A percentile compares a stretch with the other conserved stretches of the same genome.
Conservation (phyloP, 2,797 vertebrate species). For the Pagetopsis macropterus region DNA sequence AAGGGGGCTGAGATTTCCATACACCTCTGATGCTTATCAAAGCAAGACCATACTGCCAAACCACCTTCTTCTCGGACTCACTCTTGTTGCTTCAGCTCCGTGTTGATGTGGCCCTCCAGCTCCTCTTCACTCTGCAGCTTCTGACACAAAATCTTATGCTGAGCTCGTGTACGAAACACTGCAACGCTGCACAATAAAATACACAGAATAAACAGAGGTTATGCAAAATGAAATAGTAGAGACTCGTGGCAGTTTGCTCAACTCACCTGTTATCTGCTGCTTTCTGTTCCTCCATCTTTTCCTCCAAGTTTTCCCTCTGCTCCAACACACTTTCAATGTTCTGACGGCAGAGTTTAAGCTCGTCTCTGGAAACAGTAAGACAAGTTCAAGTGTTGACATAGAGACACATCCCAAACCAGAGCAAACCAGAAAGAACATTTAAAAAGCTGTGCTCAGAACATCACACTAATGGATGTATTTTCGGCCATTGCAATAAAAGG, state of each 20-base stretch:
- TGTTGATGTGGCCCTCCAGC: constrained; percentile 71
- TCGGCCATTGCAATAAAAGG: constrained; percentile 16
- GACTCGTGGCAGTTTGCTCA: background rate
- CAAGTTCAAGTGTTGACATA: constrained; percentile 24
- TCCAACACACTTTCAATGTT: constrained; percentile 74
- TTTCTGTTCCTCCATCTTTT: constrained; percentile 76
- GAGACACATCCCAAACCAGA: constrained; percentile 2
- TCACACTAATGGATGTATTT: constrained; percentile 30
- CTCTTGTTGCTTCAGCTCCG: constrained; percentile 77
- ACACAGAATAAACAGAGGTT: background rate
- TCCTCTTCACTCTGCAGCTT: constrained; percentile 84
- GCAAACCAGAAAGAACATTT: constrained; percentile 9
- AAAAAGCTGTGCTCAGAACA: constrained; percentile 18
- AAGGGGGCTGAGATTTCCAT: constrained; percentile 4
- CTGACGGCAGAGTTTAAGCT: constrained; percentile 80
- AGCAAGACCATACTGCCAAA: constrained; percentile 29
- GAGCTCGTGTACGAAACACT: constrained; percentile 79
- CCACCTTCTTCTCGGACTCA: constrained; percentile 65
- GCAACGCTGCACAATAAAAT: constrained; percentile 74
- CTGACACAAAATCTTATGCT: constrained; percentile 72
- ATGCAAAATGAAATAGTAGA: background rate
- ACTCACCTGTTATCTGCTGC: constrained; percentile 82
- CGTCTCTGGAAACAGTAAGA: constrained; percentile 67
- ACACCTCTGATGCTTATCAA: constrained; percentile 16
- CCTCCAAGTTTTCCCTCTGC: constrained; percentile 80